Percentiles rank a stretch among this genome's conserved stretches.
phyloP scores from a whole-genome alignment of 2,888 invertebrate genomes.

The Drosophila neotestacea region DNA sequence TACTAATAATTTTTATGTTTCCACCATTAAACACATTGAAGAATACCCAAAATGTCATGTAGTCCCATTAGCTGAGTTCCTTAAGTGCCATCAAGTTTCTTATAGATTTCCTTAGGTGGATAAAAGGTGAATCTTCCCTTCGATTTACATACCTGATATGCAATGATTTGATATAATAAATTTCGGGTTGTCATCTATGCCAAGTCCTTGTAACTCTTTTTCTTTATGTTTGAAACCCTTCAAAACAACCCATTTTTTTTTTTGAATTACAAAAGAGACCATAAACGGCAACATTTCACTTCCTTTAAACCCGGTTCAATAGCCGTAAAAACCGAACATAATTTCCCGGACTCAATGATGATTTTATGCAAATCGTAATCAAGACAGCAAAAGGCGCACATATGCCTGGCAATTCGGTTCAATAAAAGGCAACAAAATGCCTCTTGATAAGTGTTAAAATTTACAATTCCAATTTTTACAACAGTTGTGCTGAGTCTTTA shows the following conservation, averaged over 20 bases:
- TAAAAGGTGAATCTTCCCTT: constrained; percentile 4
- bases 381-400: constrained; percentile 57
- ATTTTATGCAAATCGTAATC: constrained; percentile 77
- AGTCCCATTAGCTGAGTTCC: not conserved
- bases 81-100: constrained; percentile 3
- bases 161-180: constrained; percentile 63
- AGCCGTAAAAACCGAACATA: constrained; percentile 72
- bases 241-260: constrained; percentile 19
- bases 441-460: constrained; percentile 74
- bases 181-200: constrained; percentile 48
- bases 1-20: not conserved
- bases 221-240: not conserved
- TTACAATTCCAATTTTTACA: constrained; percentile 73
- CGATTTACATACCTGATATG: constrained; percentile 31
- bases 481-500: constrained; percentile 72
- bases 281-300: constrained; percentile 68
- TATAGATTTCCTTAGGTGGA: no score
- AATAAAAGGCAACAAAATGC: constrained; percentile 74
- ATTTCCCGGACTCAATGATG: constrained; percentile 66
- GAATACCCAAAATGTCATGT: not conserved
- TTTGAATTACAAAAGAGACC: constrained; percentile 56
- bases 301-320: constrained; percentile 54
- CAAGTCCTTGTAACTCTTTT: constrained; percentile 5
- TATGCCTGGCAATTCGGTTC: constrained; percentile 69
- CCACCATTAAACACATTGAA: not conserved